Conservation (phyloP, 2,113 vertebrate genomes). For the Melierax canorus region DNA sequence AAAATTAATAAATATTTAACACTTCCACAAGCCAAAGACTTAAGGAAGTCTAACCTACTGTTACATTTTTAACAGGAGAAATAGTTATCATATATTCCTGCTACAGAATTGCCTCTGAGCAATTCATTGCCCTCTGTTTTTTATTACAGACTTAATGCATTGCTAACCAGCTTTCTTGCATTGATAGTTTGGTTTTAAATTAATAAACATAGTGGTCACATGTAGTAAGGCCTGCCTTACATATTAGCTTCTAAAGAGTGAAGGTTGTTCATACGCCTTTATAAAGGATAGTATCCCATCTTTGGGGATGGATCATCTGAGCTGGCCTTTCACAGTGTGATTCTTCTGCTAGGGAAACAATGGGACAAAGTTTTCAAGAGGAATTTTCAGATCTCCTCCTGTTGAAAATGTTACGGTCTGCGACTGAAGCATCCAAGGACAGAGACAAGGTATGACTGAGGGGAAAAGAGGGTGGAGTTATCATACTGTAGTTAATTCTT, state of each 20-base stretch:
- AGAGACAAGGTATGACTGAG: slow-evolving; percentile 84
- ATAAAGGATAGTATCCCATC: background rate
- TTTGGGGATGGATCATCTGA: background rate
- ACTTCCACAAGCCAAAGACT: background rate
- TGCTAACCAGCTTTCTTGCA: slow-evolving; percentile 50
- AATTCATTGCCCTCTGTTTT: slow-evolving; percentile 51
- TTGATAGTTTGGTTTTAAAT: slow-evolving; percentile 64
- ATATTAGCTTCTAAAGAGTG: slow-evolving; percentile 44
- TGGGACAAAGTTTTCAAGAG: slow-evolving; percentile 88
- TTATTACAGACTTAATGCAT: slow-evolving; percentile 41
- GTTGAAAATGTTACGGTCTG: slow-evolving; percentile 87
- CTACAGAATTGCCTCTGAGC: background rate
- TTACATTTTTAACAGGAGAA: slow-evolving; percentile 48
- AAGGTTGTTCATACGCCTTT: background rate
- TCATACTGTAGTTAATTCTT: background rate
- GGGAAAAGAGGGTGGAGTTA: background rate
- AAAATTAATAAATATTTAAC: slow-evolving; percentile 48
- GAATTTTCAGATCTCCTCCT: slow-evolving; percentile 92
- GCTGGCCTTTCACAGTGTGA: background rate
- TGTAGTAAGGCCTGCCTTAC: slow-evolving; percentile 51
- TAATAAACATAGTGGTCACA: slow-evolving; percentile 62
- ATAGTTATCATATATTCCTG: slow-evolving; percentile 21
- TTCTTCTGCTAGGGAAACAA: slow-evolving; percentile 76
- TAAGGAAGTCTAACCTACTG: background rate
- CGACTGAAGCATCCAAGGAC: slow-evolving; percentile 86